Base-by-base conservation (phyloP, 1,140 invertebrate genomes). In the Rhyzopertha dominica region DNA sequence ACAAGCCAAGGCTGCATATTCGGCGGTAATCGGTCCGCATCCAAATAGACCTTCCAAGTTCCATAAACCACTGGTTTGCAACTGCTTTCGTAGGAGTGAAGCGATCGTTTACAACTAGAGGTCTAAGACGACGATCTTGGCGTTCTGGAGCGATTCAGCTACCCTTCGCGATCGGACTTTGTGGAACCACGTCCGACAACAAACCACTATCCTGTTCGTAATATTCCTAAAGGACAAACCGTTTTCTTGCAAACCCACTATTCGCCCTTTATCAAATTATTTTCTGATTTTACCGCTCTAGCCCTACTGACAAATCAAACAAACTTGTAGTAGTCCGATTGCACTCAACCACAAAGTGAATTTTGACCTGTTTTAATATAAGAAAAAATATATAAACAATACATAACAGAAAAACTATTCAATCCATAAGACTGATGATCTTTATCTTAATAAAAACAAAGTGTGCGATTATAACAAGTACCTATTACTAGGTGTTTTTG, bases 61-160 rank as follows among this genome's bases (percentile, higher is more conserved):
- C 41, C 37, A 16, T 42, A 46, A 46, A 29, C 47, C 34, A 50
- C 25, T 30, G 34, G 29, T 46, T 20, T 13, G 38, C 42, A 45
- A 46, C 16, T 12, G n/a, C n/a, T 22, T 25, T 13, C n/a, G 14
- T 50, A 13, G 18, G 16, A 8, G 22, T 14, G 34, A 39, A 47
- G 7, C 19, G 34, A 14, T 47, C 36, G 22, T 42, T 4, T 14
- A 38, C 18, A 44, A 43, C 43, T 40, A 22, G 19, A 20, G 39
- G 12, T 38, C 23, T 36, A 7, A 49, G 24, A 13, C 22, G 35
- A 4, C 43, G 17, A 17, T 39, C 31, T 46, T 34, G 5, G 19
- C 18, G 32, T 16, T 30, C 41, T 43, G 40, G 43, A 2, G 47
- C 37, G 23, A 18, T 16, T 12, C 42, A 16, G 12, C 12, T 22